A percentile compares a stretch with the other conserved stretches of the same genome.
Conservation (phyloP, 1,140 invertebrate genomes). For the Calosoma granatense region DNA sequence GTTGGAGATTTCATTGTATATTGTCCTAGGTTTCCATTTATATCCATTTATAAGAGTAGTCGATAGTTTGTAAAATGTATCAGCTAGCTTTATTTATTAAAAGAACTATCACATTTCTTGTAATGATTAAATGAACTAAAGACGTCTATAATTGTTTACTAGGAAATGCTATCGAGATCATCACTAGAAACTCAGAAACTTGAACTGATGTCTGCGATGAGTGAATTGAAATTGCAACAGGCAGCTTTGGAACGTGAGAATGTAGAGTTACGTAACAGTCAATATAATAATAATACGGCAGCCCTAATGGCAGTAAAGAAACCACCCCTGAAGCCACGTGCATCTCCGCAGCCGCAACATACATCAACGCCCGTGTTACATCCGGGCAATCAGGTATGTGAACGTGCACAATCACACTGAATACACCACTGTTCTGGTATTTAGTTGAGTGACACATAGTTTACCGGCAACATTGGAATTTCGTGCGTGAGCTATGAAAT, state of each 20-base stretch:
- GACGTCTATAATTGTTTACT: too few relatives aligned
- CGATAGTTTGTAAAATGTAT: too few relatives aligned
- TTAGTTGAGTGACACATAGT: neutral
- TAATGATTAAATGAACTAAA: too few relatives aligned
- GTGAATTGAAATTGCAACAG: constrained; percentile 76
- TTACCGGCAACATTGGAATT: neutral
- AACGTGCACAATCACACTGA: too few relatives aligned
- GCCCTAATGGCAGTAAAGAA: constrained; percentile 31
- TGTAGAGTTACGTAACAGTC: constrained; percentile 47
- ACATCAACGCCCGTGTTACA: constrained; percentile 32
- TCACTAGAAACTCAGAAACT: constrained; percentile 88
- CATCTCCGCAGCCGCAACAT: constrained; percentile 29
- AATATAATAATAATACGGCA: constrained; percentile 24
- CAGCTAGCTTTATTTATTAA: too few relatives aligned
- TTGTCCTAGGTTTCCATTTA: too few relatives aligned
- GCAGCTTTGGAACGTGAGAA: constrained; percentile 77
- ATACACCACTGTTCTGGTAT: neutral
- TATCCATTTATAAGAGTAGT: too few relatives aligned
- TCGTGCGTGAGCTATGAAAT: neutral
- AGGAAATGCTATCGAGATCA: constrained; percentile 80
- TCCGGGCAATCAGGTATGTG: constrained; percentile 30
- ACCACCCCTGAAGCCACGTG: constrained; percentile 34
- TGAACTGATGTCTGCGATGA: constrained; percentile 81
- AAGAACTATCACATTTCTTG: too few relatives aligned
- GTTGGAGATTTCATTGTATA: too few relatives aligned